Conservation (phyloP, 2,797 vertebrate genomes). For the Taeniopygia guttata region DNA sequence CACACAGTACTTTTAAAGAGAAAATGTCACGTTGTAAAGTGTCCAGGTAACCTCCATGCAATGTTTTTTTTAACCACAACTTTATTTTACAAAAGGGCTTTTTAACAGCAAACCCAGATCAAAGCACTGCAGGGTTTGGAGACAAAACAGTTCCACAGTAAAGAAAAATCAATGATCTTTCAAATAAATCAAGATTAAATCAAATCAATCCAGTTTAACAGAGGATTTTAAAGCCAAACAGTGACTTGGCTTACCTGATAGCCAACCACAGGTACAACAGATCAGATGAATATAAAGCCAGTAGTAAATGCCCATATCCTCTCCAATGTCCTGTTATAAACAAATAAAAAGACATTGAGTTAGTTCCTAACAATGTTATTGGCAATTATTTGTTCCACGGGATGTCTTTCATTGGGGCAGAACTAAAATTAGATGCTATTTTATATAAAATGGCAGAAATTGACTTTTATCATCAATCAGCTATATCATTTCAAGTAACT, state of each 20-base stretch:
- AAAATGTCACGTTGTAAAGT: conserved; percentile 65
- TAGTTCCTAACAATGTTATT: neutral
- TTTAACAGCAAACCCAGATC: conserved; percentile 42
- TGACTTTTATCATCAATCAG: neutral
- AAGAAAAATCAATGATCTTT: conserved; percentile 69
- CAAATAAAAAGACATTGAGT: neutral
- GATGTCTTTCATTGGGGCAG: neutral
- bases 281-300: neutral
- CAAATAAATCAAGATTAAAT: conserved; percentile 71
- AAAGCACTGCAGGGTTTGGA: conserved; percentile 59
- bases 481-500: neutral
- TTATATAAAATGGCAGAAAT: neutral
- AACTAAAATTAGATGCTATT: neutral
- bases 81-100: conserved; percentile 57
- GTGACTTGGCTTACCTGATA: conserved; percentile 6
- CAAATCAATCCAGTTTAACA: conserved; percentile 60
- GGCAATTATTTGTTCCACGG: neutral
- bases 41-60: conserved; percentile 49
- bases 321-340: neutral
- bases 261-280: neutral
- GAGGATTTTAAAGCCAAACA: conserved; percentile 43
- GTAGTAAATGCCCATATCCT: neutral
- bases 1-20: conserved; percentile 56
- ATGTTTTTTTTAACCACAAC: conserved; percentile 27
- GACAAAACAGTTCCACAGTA: conserved; percentile 57